Percentiles rank a stretch among this genome's conserved stretches.
Evolutionary conservation across 2,113 vertebrate genomes (phyloP).

Genomic region (Vulpes lagopus): DNA sequence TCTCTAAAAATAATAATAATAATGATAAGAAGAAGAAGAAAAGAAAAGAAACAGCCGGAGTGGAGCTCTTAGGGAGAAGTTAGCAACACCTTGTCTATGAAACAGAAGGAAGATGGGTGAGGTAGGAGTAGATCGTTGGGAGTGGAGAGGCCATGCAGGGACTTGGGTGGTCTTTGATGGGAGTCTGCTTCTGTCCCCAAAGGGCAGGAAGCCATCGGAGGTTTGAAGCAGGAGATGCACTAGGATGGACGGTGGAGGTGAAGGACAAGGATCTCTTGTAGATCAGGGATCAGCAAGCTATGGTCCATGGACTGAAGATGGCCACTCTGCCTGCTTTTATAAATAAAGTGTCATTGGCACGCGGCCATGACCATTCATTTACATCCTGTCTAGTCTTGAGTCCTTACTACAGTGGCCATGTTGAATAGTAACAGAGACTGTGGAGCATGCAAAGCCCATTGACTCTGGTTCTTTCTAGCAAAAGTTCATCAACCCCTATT

Average conservation of each 20-base stretch:
- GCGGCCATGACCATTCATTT: background rate
- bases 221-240: background rate
- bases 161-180: background rate
- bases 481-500: background rate
- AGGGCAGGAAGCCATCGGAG: background rate
- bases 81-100: too few relatives aligned
- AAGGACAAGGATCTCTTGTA: background rate
- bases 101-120: background rate
- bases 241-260: background rate
- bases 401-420: rapidly evolving
- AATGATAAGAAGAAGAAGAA: too few relatives aligned
- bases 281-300: background rate
- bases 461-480: background rate
- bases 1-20: background rate
- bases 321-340: background rate
- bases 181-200: background rate
- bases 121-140: background rate
- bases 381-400: background rate
- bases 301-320: background rate
- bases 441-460: background rate
- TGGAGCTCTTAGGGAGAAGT: background rate
- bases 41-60: background rate
- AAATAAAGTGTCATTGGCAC: background rate
- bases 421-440: rapidly evolving
- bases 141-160: too few relatives aligned